A percentile compares a stretch with the other conserved stretches of the same genome.
Evolutionary conservation across 1,140 invertebrate species (phyloP).

Genomic region (Pectinophora gossypiella): DNA sequence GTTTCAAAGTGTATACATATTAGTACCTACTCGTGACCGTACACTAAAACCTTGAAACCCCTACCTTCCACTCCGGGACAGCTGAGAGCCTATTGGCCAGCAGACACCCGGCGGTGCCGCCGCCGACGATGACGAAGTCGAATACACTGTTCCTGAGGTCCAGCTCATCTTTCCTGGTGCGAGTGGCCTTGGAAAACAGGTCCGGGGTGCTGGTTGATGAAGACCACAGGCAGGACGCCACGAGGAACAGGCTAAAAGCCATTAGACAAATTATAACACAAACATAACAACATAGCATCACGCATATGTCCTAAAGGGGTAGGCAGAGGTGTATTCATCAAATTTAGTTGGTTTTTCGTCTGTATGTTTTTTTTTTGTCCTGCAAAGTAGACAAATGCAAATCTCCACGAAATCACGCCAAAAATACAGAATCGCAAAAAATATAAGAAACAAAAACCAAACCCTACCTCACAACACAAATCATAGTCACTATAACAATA

Average conservation of each 20-base stretch:
- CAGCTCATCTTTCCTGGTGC: slow-evolving; percentile 43
- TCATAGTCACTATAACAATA: background rate
- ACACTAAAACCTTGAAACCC: too few species aligned
- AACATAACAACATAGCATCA: too few species aligned
- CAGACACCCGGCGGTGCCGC: slow-evolving; percentile 58
- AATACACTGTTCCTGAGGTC: slow-evolving; percentile 57
- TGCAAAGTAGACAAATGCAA: too few species aligned
- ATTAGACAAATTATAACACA: too few species aligned
- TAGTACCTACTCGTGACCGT: too few species aligned
- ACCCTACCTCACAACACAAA: background rate
- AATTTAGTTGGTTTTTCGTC: too few species aligned
- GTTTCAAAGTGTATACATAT: too few species aligned
- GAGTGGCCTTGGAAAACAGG: slow-evolving; percentile 54
- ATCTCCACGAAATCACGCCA: background rate
- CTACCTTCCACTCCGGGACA: slow-evolving; percentile 60
- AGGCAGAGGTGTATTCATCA: too few species aligned
- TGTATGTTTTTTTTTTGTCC: too few species aligned
- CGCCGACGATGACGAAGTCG: slow-evolving; percentile 64
- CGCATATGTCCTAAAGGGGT: too few species aligned
- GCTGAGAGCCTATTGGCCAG: slow-evolving; percentile 62
- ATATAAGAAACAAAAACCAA: background rate
- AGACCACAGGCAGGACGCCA: background rate
- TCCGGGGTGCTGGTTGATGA: slow-evolving; percentile 13
- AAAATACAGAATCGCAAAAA: too few species aligned
- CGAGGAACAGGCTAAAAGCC: background rate